These are phyloP conservation scores for Nipponia nippon DNA, from an alignment of 2,113 vertebrate species.

Conservation along the genomic window DNA sequence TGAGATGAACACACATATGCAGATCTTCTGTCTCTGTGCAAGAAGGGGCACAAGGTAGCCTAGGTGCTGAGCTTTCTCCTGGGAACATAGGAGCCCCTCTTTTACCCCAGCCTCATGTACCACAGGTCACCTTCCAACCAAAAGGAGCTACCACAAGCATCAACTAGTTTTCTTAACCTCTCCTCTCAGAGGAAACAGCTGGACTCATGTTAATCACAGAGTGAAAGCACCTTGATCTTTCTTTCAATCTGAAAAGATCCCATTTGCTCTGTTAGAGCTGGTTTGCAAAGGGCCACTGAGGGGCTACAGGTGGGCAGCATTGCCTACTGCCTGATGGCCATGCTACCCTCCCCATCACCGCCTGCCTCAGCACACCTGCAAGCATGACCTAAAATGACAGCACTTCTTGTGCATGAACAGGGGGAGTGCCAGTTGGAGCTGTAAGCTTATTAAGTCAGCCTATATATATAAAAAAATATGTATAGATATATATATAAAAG, in stretches of 20 bases:
- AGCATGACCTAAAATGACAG: not conserved
- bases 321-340: not conserved
- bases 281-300: not conserved
- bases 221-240: not conserved
- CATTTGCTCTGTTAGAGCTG: not conserved
- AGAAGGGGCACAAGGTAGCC: not conserved
- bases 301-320: not conserved
- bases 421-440: not conserved
- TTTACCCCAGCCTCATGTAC: accelerated
- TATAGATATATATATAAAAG: not conserved
- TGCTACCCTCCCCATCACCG: not conserved
- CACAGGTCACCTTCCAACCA: not conserved
- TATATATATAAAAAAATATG: not conserved
- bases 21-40: not conserved
- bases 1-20: accelerated
- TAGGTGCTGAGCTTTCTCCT: not conserved
- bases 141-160: accelerated
- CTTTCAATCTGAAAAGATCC: not conserved
- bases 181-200: not conserved
- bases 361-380: not conserved
- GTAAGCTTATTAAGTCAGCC: not conserved
- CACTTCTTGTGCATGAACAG: not conserved
- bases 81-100: accelerated
- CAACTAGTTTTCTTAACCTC: not conserved
- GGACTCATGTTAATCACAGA: not conserved